Conservation (phyloP, 2,888 invertebrate species). For the Lutraria lutraria region DNA sequence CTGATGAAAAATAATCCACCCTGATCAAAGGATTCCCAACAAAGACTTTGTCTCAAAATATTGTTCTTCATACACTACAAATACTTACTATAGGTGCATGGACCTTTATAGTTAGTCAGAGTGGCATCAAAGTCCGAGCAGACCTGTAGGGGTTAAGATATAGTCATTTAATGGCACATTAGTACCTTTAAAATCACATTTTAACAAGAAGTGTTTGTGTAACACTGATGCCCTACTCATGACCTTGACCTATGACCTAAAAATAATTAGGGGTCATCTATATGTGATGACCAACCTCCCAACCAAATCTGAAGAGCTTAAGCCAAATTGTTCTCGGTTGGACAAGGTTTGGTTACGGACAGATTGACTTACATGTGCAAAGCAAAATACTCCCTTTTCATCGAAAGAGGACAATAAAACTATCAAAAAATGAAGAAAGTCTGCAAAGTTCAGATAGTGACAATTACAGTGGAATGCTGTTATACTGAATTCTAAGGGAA, state of each 20-base stretch:
- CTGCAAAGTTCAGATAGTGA: background rate
- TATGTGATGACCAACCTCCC: too few species aligned
- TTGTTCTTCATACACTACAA: background rate
- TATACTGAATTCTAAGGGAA: background rate
- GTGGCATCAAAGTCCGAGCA: constrained; percentile 95
- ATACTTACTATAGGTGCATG: constrained; percentile 68
- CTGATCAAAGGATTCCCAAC: background rate
- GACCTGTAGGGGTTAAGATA: constrained; percentile 40
- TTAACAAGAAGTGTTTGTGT: background rate
- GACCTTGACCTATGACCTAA: background rate
- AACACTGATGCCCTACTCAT: background rate
- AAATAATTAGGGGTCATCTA: too few species aligned
- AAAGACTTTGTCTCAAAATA: background rate
- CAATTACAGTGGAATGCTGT: background rate
- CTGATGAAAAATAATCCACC: too few species aligned
- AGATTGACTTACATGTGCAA: too few species aligned
- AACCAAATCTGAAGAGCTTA: too few species aligned
- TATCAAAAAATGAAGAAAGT: background rate
- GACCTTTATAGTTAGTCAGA: constrained; percentile 88
- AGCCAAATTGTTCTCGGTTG: too few species aligned
- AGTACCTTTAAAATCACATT: too few species aligned
- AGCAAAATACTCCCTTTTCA: too few species aligned
- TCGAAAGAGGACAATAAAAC: too few species aligned
- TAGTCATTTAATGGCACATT: background rate
- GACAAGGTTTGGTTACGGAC: too few species aligned